phyloP scores from a whole-genome alignment of 2,113 vertebrate genomes.

The Silurus meridionalis region DNA sequence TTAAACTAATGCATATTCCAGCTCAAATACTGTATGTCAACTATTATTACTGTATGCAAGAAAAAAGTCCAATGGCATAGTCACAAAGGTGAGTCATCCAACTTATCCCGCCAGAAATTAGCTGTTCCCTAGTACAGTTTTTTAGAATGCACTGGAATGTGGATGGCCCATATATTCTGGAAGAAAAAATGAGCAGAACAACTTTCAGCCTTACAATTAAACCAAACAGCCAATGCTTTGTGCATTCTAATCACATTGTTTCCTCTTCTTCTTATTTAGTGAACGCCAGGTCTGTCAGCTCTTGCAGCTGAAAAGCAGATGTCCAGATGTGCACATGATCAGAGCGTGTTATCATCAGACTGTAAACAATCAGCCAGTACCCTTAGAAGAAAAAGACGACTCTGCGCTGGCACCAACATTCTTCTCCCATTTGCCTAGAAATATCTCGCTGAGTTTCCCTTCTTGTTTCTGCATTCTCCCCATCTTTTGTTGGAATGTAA shows the following conservation, averaged over 20 bases:
- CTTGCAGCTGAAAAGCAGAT: constrained; percentile 79
- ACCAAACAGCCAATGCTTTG: background rate
- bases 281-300: constrained; percentile 77
- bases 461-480: constrained; percentile 17
- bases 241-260: background rate
- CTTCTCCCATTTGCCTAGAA: constrained; percentile 61
- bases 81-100: background rate
- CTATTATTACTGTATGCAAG: background rate
- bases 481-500: background rate
- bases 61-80: background rate
- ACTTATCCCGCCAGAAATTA: background rate
- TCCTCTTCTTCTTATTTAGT: constrained; percentile 63
- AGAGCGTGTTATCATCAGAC: constrained; percentile 70
- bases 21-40: background rate
- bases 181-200: background rate
- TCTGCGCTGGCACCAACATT: constrained; percentile 48
- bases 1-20: background rate
- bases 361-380: background rate
- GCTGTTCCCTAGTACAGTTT: background rate
- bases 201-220: background rate
- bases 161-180: too few species aligned
- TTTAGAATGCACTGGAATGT: background rate
- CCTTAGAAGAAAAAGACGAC: too few species aligned
- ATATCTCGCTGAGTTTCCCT: background rate
- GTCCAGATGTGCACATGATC: constrained; percentile 69